These are phyloP conservation scores for Burhinus oedicnemus DNA, from an alignment of 2,113 vertebrate genomes.

Conservation along the genomic window DNA sequence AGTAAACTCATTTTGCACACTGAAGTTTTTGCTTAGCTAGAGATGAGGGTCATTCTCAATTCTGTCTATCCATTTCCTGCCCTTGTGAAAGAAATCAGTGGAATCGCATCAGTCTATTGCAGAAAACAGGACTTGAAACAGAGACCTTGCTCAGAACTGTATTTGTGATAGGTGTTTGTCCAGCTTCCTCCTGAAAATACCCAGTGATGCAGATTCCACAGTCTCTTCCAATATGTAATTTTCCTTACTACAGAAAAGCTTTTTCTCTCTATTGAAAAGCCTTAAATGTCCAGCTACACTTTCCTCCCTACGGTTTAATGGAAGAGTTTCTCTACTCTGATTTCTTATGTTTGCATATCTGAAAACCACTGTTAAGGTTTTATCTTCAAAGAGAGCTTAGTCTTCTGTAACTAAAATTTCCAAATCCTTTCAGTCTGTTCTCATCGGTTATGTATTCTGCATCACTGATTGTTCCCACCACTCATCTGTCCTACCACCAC, in stretches of 20 bases:
- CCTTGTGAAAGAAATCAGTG: not conserved
- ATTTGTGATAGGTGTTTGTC: not conserved
- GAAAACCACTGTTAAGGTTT: not conserved
- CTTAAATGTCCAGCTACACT: not conserved
- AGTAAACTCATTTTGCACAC: not conserved
- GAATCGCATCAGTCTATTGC: not conserved
- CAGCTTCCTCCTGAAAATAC: not conserved
- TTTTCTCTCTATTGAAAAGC: not conserved
- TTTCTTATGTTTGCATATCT: not conserved
- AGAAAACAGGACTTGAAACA: not conserved
- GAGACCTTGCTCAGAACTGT: not conserved
- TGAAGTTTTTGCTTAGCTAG: not conserved
- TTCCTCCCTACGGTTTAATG: not conserved
- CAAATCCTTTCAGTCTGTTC: not conserved
- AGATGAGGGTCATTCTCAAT: not conserved
- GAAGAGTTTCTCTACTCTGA: not conserved
- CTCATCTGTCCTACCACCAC: not conserved
- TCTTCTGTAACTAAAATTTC: not conserved
- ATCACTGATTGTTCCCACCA: not conserved
- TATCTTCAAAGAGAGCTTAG: not conserved
- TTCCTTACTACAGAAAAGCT: not conserved
- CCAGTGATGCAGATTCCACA: not conserved
- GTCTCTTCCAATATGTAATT: not conserved
- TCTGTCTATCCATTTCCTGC: not conserved
- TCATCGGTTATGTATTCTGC: not conserved